phyloP scores from a whole-genome alignment of 2,888 invertebrate genomes.

The Parnassius apollo region DNA sequence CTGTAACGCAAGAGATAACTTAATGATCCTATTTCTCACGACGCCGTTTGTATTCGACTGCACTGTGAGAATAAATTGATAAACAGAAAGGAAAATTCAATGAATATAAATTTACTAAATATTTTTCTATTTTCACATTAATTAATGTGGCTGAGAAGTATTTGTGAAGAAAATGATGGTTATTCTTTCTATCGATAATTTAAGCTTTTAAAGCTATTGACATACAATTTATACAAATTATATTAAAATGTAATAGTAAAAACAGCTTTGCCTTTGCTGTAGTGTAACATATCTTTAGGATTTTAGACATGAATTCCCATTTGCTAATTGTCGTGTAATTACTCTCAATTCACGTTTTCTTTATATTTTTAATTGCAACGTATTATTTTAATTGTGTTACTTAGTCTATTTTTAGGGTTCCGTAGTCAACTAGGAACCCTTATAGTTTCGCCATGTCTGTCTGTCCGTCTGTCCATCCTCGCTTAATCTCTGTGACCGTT shows the following conservation, averaged over 20 bases:
- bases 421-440: too few species aligned
- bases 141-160: too few species aligned
- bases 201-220: neutral
- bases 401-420: too few species aligned
- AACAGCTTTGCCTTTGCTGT: too few species aligned
- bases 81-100: slow-evolving; percentile 6
- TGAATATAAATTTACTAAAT: neutral
- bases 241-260: too few species aligned
- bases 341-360: slow-evolving; percentile 8
- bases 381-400: slow-evolving; percentile 1
- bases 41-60: slow-evolving; percentile 14
- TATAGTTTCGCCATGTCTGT: too few species aligned
- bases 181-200: neutral
- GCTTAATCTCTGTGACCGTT: too few species aligned
- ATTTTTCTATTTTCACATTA: too few species aligned
- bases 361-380: neutral
- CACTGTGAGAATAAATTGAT: slow-evolving; percentile 15
- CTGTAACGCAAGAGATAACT: slow-evolving; percentile 20
- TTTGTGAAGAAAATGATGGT: neutral
- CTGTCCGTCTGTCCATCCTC: too few species aligned
- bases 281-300: too few species aligned
- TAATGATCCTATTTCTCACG: slow-evolving; percentile 28
- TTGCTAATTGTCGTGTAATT: neutral
- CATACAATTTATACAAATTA: too few species aligned
- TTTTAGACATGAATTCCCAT: too few species aligned